These are phyloP conservation scores for Amphiprion clarkii DNA, from an alignment of 2,797 vertebrate genomes.

Conservation along the genomic window DNA sequence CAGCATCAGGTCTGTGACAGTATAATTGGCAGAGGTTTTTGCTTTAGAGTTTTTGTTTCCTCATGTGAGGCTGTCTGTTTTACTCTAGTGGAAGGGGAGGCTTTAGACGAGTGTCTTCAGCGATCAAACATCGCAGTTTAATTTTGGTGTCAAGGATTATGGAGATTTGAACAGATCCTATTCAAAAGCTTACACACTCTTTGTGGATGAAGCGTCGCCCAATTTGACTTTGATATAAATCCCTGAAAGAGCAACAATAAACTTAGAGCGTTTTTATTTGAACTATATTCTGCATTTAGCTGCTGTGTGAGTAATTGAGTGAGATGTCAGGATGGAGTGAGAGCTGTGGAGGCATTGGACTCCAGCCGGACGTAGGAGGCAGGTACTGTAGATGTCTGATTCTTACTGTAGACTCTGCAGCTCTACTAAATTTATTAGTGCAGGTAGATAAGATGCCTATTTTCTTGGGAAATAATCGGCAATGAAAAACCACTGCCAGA, in stretches of 20 bases:
- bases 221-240: conserved; percentile 73
- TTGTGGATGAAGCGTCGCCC: conserved; percentile 61
- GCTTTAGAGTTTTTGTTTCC: background rate
- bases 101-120: conserved; percentile 49
- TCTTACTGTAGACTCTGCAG: background rate
- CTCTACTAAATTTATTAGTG: background rate
- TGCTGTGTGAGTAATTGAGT: conserved; percentile 28
- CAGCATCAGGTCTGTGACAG: conserved; percentile 18
- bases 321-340: conserved; percentile 18
- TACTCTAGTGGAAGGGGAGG: conserved; percentile 53
- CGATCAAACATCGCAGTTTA: conserved; percentile 68
- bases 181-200: conserved; percentile 70
- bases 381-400: conserved; percentile 2
- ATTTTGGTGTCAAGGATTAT: conserved; percentile 77
- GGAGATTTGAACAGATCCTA: conserved; percentile 67
- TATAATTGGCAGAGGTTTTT: conserved; percentile 1
- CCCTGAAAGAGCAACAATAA: conserved; percentile 48
- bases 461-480: conserved; percentile 11
- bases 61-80: conserved; percentile 18
- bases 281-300: conserved; percentile 38
- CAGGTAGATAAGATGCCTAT: background rate
- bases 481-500: background rate
- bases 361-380: background rate
- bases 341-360: background rate
- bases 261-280: conserved; percentile 43